Percentiles rank a stretch among this genome's conserved stretches.
Evolutionary conservation across 2,113 vertebrate species (phyloP).

Genomic region (Artemisiospiza belli): DNA sequence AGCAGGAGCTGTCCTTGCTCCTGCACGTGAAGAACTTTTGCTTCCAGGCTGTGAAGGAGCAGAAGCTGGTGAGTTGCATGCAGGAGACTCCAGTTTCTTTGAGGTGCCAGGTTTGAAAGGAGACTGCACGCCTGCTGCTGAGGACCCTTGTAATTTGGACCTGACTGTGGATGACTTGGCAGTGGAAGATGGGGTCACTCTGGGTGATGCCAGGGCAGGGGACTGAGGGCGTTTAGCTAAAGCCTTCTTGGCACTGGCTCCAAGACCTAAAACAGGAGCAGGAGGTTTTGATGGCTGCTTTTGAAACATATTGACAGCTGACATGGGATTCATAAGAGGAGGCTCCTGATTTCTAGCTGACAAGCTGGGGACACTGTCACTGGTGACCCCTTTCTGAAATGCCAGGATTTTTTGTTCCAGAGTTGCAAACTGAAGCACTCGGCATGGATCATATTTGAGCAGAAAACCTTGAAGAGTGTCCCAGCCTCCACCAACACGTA

Average conservation of each 20-base stretch:
- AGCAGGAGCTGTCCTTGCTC: constrained; percentile 53
- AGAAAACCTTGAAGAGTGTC: constrained; percentile 97
- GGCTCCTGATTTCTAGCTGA: constrained; percentile 65
- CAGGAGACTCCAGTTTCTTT: constrained; percentile 46
- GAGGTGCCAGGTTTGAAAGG: constrained; percentile 10
- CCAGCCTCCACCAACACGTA: constrained; percentile 97
- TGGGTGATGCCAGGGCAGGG: constrained; percentile 67
- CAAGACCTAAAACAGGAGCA: background rate
- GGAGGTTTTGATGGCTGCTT: constrained; percentile 70
- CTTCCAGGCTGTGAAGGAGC: constrained; percentile 12
- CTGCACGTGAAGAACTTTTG: constrained; percentile 32
- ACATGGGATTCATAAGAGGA: constrained; percentile 88
- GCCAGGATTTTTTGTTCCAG: constrained; percentile 96
- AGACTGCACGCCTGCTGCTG: background rate
- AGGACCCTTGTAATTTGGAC: constrained; percentile 59
- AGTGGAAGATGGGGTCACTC: background rate
- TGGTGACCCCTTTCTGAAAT: constrained; percentile 87
- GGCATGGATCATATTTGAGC: constrained; percentile 91
- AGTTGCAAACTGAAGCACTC: constrained; percentile 93
- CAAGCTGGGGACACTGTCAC: constrained; percentile 49
- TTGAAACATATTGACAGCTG: constrained; percentile 80
- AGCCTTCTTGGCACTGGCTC: constrained; percentile 57
- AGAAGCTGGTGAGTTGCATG: background rate
- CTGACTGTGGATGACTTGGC: background rate
- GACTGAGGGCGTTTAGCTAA: constrained; percentile 53